These are phyloP conservation scores for Macrotis lagotis DNA, from an alignment of 2,113 vertebrate genomes.

Conservation along the genomic window DNA sequence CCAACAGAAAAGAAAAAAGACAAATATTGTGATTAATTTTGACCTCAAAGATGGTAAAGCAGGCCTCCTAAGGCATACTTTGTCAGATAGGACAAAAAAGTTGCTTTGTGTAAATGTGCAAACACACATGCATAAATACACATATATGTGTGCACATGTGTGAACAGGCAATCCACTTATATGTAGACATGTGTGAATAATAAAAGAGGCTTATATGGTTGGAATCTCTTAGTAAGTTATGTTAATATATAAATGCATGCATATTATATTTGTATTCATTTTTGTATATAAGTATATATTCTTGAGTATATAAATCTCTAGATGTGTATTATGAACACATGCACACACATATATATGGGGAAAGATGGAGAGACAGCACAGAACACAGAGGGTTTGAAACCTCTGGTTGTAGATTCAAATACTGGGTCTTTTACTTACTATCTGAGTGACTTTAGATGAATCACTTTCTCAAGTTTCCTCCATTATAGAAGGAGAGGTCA, in stretches of 20 bases:
- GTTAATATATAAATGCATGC: background rate
- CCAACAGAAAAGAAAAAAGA: background rate
- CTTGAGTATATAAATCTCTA: background rate
- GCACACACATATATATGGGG: background rate
- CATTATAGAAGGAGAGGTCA: background rate
- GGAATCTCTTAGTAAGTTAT: background rate
- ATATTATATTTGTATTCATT: background rate
- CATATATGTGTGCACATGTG: too few relatives aligned
- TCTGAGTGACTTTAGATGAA: background rate
- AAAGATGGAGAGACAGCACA: background rate
- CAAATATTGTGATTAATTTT: background rate
- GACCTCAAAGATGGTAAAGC: background rate
- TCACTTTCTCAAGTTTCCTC: background rate
- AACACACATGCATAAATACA: too few relatives aligned
- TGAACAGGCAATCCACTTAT: too few relatives aligned
- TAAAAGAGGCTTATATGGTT: background rate
- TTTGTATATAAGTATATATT: background rate
- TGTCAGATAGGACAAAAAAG: background rate
- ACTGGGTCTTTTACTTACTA: background rate
- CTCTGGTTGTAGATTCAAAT: background rate
- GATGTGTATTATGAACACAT: background rate
- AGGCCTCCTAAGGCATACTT: background rate
- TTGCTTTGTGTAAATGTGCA: background rate
- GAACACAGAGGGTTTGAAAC: background rate
- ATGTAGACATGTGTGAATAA: too few relatives aligned